Base-by-base conservation (phyloP, 2,888 invertebrate genomes). In the Ormyrus pomaceus region DNA sequence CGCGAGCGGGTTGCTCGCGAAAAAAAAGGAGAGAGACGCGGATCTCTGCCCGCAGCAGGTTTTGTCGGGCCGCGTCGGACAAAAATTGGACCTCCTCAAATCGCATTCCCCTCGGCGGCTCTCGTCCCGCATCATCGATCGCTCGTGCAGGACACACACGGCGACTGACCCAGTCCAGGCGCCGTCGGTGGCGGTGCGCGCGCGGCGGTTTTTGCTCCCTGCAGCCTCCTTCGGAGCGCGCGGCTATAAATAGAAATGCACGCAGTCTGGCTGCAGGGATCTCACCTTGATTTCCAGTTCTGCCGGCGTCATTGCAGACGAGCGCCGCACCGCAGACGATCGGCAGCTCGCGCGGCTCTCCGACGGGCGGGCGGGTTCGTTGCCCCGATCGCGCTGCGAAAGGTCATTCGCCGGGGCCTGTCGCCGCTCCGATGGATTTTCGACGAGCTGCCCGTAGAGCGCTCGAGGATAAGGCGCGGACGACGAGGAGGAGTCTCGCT, bases 221-320 rank as follows among this genome's bases (percentile, higher is more conserved):
- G 34, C 34, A 34, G 34, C 34, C 34, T 34, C 34, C 4, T 34
- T 34, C 34, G 34, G 4, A 34, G 50, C 48, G 59, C 53, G 11
- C 56, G 13, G n/a, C 19, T 77, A 77, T 77, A 77, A 77, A 77
- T 77, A 77, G 77, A 71, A 77, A 0, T 10, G 46, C 56, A 34
- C 34, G 34, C 34, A 34, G 34, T 34, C 34, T 34, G 34, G 61
- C 65, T 34, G 2, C 50, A 5, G 9, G 6, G 61, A 45, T 59
- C 77, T 78, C 72, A 61, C 72, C 77, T 78, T 78, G 72, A 78
- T 55, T 78, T 78, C 72, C 77, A 77, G 77, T 77, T 72, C 66
- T 66, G 19, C 19, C n/a, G 13, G n/a, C 46, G 56, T 8, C 34
- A 34, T 34, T 34, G 34, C 34, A 0, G 34, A 34, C 34, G 34